Evolutionary conservation across 2,888 invertebrate genomes (phyloP).

Genomic region (Cephalotes varians): DNA sequence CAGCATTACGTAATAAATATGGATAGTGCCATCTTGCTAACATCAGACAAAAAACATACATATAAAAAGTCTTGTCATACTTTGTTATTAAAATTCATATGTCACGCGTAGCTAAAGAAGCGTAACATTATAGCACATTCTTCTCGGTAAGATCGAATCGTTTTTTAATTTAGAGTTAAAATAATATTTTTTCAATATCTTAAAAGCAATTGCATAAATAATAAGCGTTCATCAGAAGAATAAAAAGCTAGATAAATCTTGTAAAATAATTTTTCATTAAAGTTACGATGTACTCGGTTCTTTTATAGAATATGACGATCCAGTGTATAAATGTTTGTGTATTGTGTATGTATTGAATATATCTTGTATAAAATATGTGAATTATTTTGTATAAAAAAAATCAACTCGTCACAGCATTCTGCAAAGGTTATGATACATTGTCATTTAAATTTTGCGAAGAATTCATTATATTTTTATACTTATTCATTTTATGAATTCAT

Average conservation of each 20-base stretch:
- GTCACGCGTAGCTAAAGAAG: background rate
- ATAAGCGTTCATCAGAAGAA: background rate
- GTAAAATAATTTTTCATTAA: background rate
- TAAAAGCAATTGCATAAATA: background rate
- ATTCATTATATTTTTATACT: background rate
- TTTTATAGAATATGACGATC: too few species aligned
- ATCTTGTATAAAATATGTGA: background rate
- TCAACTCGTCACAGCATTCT: background rate
- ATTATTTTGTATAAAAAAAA: too few species aligned
- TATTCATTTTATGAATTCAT: too few species aligned
- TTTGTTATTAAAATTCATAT: background rate
- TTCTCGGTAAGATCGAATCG: background rate
- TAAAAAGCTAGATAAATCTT: background rate
- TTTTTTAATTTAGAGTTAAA: constrained; percentile 2
- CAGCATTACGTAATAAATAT: constrained; percentile 26
- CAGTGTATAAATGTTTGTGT: background rate
- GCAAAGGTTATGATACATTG: background rate
- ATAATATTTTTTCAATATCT: background rate
- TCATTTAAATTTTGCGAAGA: background rate
- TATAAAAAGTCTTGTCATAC: background rate
- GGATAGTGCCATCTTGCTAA: background rate
- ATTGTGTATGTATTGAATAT: background rate
- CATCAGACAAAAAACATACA: background rate
- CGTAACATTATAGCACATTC: background rate
- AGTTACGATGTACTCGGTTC: too few species aligned